Evolutionary conservation across 2,113 vertebrate species (phyloP), one percentile per base, ranked within the genome.

Genomic region (Phaethornis superciliosus): DNA sequence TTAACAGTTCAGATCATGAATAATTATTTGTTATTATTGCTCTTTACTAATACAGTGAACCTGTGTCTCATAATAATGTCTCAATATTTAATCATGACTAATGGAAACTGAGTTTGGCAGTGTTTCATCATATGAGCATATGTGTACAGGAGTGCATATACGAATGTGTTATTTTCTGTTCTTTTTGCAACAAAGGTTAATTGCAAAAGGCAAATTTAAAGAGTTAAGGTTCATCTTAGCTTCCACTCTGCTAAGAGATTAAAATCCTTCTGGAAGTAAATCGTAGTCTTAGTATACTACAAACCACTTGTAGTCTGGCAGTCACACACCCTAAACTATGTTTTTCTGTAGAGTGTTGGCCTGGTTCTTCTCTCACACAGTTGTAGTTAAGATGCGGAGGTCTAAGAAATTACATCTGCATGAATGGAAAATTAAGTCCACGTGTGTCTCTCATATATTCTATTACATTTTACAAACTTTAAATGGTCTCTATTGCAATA

Each of bases 401-500:
- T 86, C 83, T 92, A 65, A 89, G 47, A 71, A 89, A 47, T 89
- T 84, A 65, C 63, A 90, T 78, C 54, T 87, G 40, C 5, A 22
- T 81, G 56, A 89, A 69, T 64, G 55, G 85, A 93, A 93, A 94
- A 96, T 93, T 77, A 94, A 93, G 88, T 49, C 94, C 89, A 82
- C 10, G 49, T 93, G 88, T 81, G 33, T 92, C 37, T 82, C 84
- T 87, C 82, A 96, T 93, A 82, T 80, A 92, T 90, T 95, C n/a
- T 78, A 51, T 95, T 96, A 81, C 88, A 65, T 93, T 86, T 90
- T 95, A 94, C 72, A 81, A 93, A 87, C 33, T 89, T 87, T 93
- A 77, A 95, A 91, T 93, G 55, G 86, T 81, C 81, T 94, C 88
- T 52, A 21, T 49, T 79, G 69, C 69, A 76, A 68, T 90, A 92